A percentile compares a stretch with the other conserved stretches of the same genome.
Evolutionary conservation across 1,140 invertebrate genomes (phyloP).

Genomic region (Sesamia nonagrioides): DNA sequence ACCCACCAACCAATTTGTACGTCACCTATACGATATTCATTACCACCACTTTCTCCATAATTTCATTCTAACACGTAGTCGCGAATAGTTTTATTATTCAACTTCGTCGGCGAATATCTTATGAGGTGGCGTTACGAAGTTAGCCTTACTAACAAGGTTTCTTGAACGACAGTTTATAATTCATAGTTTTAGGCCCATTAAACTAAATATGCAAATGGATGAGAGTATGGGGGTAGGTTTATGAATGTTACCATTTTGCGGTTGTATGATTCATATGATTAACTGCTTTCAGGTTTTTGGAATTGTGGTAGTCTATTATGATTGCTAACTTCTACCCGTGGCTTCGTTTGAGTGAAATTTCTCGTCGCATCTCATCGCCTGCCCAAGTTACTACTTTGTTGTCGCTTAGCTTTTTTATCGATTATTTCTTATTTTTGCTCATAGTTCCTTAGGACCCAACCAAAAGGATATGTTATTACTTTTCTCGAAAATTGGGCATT

Average conservation of each 20-base stretch:
- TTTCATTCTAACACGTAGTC: too few relatives aligned
- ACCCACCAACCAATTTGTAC: too few relatives aligned
- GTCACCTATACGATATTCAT: too few relatives aligned
- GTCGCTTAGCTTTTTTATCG: too few relatives aligned
- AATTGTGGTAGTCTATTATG: not conserved
- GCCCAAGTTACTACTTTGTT: too few relatives aligned
- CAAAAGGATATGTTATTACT: too few relatives aligned
- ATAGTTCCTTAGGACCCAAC: too few relatives aligned
- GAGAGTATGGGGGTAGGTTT: not conserved
- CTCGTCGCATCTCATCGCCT: too few relatives aligned
- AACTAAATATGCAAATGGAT: conserved; percentile 30
- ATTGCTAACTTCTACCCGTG: not conserved
- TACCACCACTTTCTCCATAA: too few relatives aligned
- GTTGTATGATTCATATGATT: not conserved
- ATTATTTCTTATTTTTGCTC: too few relatives aligned
- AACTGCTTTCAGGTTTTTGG: not conserved
- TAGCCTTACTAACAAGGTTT: conserved; percentile 45
- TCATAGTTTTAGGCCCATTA: conserved; percentile 22
- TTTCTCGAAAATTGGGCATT: too few relatives aligned
- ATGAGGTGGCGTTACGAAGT: conserved; percentile 31
- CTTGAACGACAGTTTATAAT: conserved; percentile 43
- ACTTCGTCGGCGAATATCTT: conserved; percentile 41
- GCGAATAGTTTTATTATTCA: conserved; percentile 49
- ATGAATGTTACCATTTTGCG: not conserved
- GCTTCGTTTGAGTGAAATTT: too few relatives aligned